Base-by-base conservation (phyloP, 2,113 vertebrate genomes). In the Catharus fuscescens region DNA sequence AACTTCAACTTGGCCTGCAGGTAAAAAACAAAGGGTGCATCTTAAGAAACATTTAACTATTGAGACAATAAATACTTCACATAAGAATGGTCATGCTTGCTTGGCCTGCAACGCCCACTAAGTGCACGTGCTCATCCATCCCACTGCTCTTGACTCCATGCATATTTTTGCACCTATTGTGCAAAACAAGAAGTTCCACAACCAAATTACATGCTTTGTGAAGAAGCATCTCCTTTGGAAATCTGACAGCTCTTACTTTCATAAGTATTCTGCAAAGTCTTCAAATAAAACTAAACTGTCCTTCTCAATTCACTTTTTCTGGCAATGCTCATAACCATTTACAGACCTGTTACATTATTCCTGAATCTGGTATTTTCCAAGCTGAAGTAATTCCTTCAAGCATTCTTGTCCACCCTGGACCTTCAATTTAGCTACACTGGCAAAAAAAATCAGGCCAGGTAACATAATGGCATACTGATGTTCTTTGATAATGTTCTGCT, bases 1-100 rank as follows among this genome's bases (percentile, higher is more conserved):
- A 97, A 97, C 91, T 98, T 98, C 85, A 99, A 90, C 86, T 99
- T 99, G 42, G 98, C 99, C 99, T 99, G 96, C 47, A 96, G 73
- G 61, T 83, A 86, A 3, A 21, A 45, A 24, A 91, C 13, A 90
- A 95, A 84, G 6, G 4, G 59, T 3, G n/a, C 4, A 14, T 74
- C 83, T 77, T 74, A 67, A n/a, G 34, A 87, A 71, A 62, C 2
- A 18, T 29, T 57, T 80, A 47, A 29, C 44, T 82, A 73, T 26
- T 60, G 36, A 24, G 12, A 61, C 25, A 79, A 80, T 38, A 80
- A 90, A 70, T 17, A 45, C 2, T 82, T 84, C 14, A 69, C 7
- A 3, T 14, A 42, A 65, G 24, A 88, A 72, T 16, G 56, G 38
- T 5, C 44, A 38, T 17, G 25, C 56, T 50, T 80, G 42, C 26